These are phyloP conservation scores for Diabrotica undecimpunctata DNA, from an alignment of 1,140 invertebrate genomes.

Conservation along the genomic window DNA sequence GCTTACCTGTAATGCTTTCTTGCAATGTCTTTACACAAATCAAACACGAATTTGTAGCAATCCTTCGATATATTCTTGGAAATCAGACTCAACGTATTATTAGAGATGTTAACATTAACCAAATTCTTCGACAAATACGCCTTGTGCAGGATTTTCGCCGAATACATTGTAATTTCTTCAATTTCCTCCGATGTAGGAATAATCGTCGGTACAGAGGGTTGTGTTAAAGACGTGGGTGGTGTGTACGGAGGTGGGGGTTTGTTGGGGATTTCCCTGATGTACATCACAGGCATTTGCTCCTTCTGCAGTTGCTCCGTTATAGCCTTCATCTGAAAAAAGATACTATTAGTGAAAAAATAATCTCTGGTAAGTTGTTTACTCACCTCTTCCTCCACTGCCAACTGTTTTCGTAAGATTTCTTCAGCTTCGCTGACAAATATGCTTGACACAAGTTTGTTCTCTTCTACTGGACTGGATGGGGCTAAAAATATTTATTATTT, in stretches of 20 bases:
- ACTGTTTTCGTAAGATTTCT: constrained; percentile 49
- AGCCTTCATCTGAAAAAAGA: constrained; percentile 25
- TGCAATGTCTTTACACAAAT: constrained; percentile 63
- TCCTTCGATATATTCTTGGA: constrained; percentile 45
- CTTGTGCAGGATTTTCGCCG: constrained; percentile 49
- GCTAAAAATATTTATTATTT: constrained; percentile 8
- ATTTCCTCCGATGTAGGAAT: constrained; percentile 52
- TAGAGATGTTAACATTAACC: constrained; percentile 43
- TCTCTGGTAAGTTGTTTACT: constrained; percentile 10
- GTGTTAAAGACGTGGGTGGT: constrained; percentile 48
- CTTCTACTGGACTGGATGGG: constrained; percentile 12
- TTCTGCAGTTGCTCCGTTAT: constrained; percentile 50
- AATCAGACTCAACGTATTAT: constrained; percentile 42
- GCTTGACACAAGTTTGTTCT: constrained; percentile 16
- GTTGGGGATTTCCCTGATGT: constrained; percentile 64
- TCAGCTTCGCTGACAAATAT: constrained; percentile 41
- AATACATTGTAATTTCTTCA: constrained; percentile 49
- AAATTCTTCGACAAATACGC: constrained; percentile 48
- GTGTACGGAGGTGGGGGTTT: constrained; percentile 71
- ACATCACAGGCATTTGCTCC: constrained; percentile 54
- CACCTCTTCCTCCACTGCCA: constrained; percentile 62
- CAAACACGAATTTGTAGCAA: constrained; percentile 57
- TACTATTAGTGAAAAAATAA: neutral
- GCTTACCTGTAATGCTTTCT: constrained; percentile 48
- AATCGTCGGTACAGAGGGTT: constrained; percentile 42